These are phyloP conservation scores for Pristionchus arcanus DNA, from an alignment of 2,888 invertebrate species.

Conservation along the genomic window DNA sequence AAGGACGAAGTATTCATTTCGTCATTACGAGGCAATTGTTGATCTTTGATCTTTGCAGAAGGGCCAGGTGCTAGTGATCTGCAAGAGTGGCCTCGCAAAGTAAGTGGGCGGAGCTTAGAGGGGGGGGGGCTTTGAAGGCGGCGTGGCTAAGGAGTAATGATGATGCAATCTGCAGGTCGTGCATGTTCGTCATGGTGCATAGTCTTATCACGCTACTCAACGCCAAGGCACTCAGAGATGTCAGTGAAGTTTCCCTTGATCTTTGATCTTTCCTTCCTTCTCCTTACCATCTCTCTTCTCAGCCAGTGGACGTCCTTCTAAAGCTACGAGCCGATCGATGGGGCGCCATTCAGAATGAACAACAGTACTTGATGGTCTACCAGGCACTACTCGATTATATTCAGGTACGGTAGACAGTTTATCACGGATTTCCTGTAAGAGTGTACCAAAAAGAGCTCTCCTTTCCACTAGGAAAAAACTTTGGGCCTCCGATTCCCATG, in stretches of 20 bases:
- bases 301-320: neutral
- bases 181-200: conserved; percentile 47
- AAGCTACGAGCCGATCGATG: conserved; percentile 8
- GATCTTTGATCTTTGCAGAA: conserved; percentile 27
- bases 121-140: neutral
- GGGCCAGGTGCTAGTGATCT: neutral
- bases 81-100: conserved; percentile 23
- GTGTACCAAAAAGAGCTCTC: no score
- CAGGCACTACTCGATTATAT: conserved; percentile 28
- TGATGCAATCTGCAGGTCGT: neutral
- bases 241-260: neutral
- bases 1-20: conserved; percentile 12
- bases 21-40: neutral
- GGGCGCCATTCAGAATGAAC: conserved; percentile 28
- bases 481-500: no score
- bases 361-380: conserved; percentile 41
- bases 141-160: neutral
- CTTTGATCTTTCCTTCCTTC: neutral
- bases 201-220: conserved; percentile 33
- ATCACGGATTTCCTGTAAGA: no score
- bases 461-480: no score
- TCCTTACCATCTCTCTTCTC: neutral
- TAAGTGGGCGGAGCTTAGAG: neutral
- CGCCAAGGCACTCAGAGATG: conserved; percentile 29
- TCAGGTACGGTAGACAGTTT: neutral